These are phyloP conservation scores for Prunella strophiata DNA, from an alignment of 2,797 vertebrate genomes.

Conservation along the genomic window DNA sequence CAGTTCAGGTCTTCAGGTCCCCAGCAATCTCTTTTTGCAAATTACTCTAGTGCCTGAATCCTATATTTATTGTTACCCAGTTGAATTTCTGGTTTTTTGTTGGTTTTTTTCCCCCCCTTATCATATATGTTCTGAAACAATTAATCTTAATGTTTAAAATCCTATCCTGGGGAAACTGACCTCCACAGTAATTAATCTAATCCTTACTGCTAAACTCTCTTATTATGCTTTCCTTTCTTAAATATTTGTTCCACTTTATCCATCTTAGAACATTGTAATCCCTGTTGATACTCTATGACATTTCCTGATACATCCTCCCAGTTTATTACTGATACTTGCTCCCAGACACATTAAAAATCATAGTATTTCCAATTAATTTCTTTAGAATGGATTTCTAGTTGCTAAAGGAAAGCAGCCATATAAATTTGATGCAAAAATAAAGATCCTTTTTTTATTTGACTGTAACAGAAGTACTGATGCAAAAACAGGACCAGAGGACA, in stretches of 20 bases:
- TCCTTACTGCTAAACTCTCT: background rate
- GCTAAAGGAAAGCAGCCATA: background rate
- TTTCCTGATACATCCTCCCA: background rate
- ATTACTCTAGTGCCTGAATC: background rate
- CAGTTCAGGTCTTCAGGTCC: background rate
- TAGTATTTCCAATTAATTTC: background rate
- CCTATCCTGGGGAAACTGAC: constrained; percentile 19
- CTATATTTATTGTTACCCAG: background rate
- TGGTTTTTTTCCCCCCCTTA: background rate
- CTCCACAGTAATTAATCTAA: background rate
- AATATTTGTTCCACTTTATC: background rate
- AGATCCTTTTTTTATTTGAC: background rate
- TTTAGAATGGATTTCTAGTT: background rate
- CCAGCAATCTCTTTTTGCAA: background rate
- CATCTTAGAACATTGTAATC: background rate
- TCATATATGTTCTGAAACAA: background rate
- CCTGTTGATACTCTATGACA: background rate
- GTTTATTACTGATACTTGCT: background rate
- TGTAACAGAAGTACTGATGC: background rate
- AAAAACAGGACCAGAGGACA: background rate
- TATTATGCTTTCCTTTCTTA: background rate
- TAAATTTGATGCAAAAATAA: background rate
- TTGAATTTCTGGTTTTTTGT: background rate
- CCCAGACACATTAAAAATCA: background rate
- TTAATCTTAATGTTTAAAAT: constrained; percentile 46